Base-by-base conservation (phyloP, 2,113 vertebrate species). In the Ursus arctos region DNA sequence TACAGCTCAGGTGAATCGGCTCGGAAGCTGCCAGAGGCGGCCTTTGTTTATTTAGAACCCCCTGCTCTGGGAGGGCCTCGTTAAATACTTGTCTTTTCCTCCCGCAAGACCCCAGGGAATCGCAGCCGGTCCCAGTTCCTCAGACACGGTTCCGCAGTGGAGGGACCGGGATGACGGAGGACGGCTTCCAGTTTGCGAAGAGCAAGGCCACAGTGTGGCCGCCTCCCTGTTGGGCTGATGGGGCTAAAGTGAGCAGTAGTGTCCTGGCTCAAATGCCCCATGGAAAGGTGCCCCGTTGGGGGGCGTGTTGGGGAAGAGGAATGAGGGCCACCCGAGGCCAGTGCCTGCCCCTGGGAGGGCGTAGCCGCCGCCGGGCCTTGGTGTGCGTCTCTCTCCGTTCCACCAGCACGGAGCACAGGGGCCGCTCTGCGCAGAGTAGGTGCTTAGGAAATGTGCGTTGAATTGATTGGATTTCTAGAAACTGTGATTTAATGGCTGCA, bases 1-100 rank as follows among this genome's bases (percentile, higher is more conserved):
- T 86, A n/a, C 98, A 91, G 97, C 98, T 97, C 97, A 97, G 98
- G 97, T 95, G 98, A 98, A 97, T 98, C 98, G 97, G 96, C 95
- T 95, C 47, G 90, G 94, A 98, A 98, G 88, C 97, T 97, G 97
- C 97, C 94, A 92, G 96, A 98, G 97, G 90, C 0, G n/a, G 77
- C 77, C 57, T 97, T 98, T 97, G 93, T 98, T 98, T 97, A 67
- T 96, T 95, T 97, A 98, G 98, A 94, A 95, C 91, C 96, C 88
- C 92, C 57, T 96, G 97, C 33, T 12, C 90, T 71, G 72, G 81
- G 80, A 94, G 95, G 91, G 86, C 87, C 96, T 97, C 94, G 0
- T 97, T 97, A 98, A 84, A 92, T 96, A 77, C 51, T 71, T 95
- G 88, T 95, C 96, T 98, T 97, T 91, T 89, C 96, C 95, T 96